Base-by-base conservation (phyloP, 2,888 invertebrate species). In the Sycophila texana region DNA sequence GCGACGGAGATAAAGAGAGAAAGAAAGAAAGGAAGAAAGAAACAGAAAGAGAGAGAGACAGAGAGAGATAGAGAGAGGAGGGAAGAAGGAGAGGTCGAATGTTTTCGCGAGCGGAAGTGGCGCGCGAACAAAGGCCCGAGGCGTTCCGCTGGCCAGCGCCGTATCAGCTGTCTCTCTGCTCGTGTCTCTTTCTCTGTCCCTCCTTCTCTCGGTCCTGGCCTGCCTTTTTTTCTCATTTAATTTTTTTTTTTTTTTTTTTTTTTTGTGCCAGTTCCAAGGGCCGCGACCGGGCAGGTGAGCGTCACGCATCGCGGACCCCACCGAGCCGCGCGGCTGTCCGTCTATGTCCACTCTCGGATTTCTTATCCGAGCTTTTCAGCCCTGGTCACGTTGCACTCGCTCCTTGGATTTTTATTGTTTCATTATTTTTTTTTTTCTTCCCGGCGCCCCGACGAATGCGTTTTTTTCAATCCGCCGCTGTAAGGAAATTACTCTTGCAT, bases 261-360 rank as follows among this genome's bases (percentile, higher is more conserved):
- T 74, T 57, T 12, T n/a, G 39, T 39, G 39, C 39, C 76, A 79
- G 74, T 77, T 76, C 71, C 77, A 75, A 83, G 84, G 84, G 83
- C 82, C 83, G 77, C 65, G 65, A 58, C 74, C 72, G 83, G 82
- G 83, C 87, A 87, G 86, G 86, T 87, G 87, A 84, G 83, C 85
- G 87, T 88, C 86, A 86, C 85, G 87, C 85, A 83, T 83, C 83
- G 84, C 75, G 83, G 82, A 68, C 7, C 22, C 82, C 79, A 18
- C 22, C 51, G 20, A 39, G 13, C 57, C 53, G 22, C 47, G 60
- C 20, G 4, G 26, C 55, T 7, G 26, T 26, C 68, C 39, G 39
- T 39, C 39, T 39, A 39, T 39, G 39, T 39, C 39, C 39, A 39
- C 39, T 22, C 49, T 22, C 49, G 22, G 51, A 53, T 67, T 51